These are phyloP conservation scores for Varanus salvator DNA, from an alignment of 2,113 vertebrate species.

Conservation along the genomic window DNA sequence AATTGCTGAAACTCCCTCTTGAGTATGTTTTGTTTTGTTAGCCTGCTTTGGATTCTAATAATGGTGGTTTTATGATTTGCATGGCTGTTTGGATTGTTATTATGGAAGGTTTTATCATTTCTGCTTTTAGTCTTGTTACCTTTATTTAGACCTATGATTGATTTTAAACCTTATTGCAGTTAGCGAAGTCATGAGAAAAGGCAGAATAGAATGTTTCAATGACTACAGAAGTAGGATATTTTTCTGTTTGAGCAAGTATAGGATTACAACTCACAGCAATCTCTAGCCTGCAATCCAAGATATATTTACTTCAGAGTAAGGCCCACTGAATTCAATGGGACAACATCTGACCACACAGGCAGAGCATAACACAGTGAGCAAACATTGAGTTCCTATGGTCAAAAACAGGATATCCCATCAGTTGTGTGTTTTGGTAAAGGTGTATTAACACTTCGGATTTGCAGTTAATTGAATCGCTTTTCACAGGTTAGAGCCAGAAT, in stretches of 20 bases:
- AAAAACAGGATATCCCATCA: background rate
- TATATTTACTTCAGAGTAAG: too few species aligned
- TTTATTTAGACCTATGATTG: background rate
- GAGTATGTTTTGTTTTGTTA: too few species aligned
- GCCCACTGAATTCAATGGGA: too few species aligned
- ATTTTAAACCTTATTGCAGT: background rate
- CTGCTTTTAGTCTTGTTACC: background rate
- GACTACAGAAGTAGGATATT: too few species aligned
- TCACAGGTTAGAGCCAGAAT: background rate
- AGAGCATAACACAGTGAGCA: too few species aligned
- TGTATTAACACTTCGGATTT: background rate
- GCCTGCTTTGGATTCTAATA: background rate
- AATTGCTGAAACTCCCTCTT: background rate
- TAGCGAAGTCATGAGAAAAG: background rate
- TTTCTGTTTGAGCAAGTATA: too few species aligned
- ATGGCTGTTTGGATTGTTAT: background rate
- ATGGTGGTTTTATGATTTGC: background rate
- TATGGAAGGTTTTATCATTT: background rate
- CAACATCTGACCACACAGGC: too few species aligned
- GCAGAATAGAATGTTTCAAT: too few species aligned
- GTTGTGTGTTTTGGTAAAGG: background rate
- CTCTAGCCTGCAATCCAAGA: too few species aligned
- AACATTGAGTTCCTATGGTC: background rate
- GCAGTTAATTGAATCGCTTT: background rate
- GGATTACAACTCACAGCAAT: too few species aligned